Conservation (phyloP, 2,888 invertebrate species). For the Plagodis dolabraria region DNA sequence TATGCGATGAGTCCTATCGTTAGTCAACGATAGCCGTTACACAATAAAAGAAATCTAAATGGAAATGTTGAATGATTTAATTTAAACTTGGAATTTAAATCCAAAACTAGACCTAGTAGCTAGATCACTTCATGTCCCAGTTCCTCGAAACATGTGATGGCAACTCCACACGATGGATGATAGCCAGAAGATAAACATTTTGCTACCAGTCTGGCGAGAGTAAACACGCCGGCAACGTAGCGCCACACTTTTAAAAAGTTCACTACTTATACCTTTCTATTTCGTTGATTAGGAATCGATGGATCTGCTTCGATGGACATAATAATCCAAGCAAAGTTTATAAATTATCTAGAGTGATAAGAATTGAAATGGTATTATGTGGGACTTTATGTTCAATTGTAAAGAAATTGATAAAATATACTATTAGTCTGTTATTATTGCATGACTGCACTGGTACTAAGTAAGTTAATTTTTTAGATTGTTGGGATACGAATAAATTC, state of each 20-base stretch:
- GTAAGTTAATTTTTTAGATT: too few relatives aligned
- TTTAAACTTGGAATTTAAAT: too few relatives aligned
- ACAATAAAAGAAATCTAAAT: too few relatives aligned
- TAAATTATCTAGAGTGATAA: not conserved
- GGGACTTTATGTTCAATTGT: too few relatives aligned
- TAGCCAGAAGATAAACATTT: slow-evolving; percentile 73
- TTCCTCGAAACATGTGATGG: slow-evolving; percentile 33
- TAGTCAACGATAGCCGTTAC: too few relatives aligned
- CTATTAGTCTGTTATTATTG: too few relatives aligned
- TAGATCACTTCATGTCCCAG: slow-evolving; percentile 26
- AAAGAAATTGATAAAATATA: too few relatives aligned
- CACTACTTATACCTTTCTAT: slow-evolving; percentile 27
- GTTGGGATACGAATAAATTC: too few relatives aligned
- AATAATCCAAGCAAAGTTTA: not conserved
- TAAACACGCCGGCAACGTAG: slow-evolving; percentile 55
- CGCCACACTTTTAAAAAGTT: slow-evolving; percentile 33
- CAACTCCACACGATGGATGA: slow-evolving; percentile 56
- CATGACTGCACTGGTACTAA: too few relatives aligned
- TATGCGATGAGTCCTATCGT: too few relatives aligned
- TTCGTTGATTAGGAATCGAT: slow-evolving; percentile 8
- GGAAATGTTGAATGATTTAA: too few relatives aligned
- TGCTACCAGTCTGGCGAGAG: slow-evolving; percentile 51
- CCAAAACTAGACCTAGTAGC: not conserved
- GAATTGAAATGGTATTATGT: too few relatives aligned
- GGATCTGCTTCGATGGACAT: not conserved